Evolutionary conservation across 2,888 invertebrate species (phyloP), one percentile per base, ranked within the genome.

Genomic region (Orthonevra nobilis): DNA sequence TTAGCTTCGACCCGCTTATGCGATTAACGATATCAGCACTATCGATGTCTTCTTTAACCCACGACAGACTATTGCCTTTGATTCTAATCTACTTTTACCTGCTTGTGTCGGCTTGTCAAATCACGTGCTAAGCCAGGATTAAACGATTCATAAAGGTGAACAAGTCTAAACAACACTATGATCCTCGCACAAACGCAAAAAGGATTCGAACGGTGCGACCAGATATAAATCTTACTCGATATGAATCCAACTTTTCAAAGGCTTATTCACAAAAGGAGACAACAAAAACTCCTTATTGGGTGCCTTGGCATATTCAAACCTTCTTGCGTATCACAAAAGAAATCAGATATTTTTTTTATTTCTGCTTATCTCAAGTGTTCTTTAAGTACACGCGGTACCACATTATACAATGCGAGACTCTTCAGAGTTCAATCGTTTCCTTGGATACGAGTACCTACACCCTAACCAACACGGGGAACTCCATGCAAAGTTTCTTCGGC

Each of bases 71-170:
- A 15, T 10, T 23, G 2, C 3, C 34, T 10, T 14, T 23, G 54
- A 60, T 69, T 23, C 2, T 30, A 15, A 38, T 60, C 42, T 28
- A 12, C 54, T 19, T 26, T 48, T 70, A 70, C 61, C 69, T 69
- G 52, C 50, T 17, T 38, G 9, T 50, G 61, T 60, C 58, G 66
- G 66, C 54, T 34, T 61, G 17, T 56, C 17, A 36, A 44, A 40
- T 69, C 72, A 72, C 79, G 79, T 73, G 73, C 79, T 72, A 58
- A 73, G 66, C 61, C 56, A 30, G 56, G 79, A 73, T 73, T 79
- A 68, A 34, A 48, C 26, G 38, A 73, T 50, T 61, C 20, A 44
- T 10, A 19, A 40, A 72, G 23, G 34, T 44, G 63, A 40, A 40
- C 58, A 32, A 60, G 40, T 50, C 60, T 12, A 38, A 58, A 64